Conservation (phyloP, 2,113 vertebrate species). For the Pangasianodon hypophthalmus region DNA sequence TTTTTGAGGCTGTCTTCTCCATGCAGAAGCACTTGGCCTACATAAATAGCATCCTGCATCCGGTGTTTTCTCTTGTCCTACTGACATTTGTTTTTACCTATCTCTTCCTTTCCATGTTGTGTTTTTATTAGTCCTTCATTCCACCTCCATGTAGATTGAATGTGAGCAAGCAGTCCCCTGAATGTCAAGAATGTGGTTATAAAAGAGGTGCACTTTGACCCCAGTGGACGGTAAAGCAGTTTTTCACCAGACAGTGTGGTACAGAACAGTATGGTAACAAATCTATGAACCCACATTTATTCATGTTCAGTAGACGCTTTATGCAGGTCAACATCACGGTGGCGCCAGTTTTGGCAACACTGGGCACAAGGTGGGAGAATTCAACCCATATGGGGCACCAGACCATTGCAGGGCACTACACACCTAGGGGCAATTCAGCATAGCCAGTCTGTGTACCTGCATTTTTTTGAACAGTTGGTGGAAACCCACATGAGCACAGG, state of each 20-base stretch:
- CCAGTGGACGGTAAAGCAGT: background rate
- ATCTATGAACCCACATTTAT: background rate
- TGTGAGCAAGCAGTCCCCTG: background rate
- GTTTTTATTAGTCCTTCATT: conserved; percentile 31
- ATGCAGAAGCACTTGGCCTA: background rate
- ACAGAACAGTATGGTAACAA: background rate
- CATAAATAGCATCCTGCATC: background rate
- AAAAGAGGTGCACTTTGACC: conserved; percentile 26
- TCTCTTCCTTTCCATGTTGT: conserved; percentile 22
- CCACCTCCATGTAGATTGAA: conserved; percentile 17
- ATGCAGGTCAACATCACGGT: background rate
- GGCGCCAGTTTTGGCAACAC: background rate
- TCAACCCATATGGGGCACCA: background rate
- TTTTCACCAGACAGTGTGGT: background rate
- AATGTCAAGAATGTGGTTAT: conserved; percentile 25
- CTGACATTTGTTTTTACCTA: conserved; percentile 42
- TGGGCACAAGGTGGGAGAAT: background rate
- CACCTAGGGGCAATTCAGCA: background rate
- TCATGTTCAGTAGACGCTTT: background rate
- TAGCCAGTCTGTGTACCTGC: background rate
- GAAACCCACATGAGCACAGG: background rate
- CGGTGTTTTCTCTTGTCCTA: conserved; percentile 17
- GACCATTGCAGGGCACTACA: background rate
- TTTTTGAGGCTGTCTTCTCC: conserved; percentile 8
- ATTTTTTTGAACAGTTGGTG: background rate